phyloP scores from a whole-genome alignment of 2,797 vertebrate species.

The Gymnothorax reevesii region DNA sequence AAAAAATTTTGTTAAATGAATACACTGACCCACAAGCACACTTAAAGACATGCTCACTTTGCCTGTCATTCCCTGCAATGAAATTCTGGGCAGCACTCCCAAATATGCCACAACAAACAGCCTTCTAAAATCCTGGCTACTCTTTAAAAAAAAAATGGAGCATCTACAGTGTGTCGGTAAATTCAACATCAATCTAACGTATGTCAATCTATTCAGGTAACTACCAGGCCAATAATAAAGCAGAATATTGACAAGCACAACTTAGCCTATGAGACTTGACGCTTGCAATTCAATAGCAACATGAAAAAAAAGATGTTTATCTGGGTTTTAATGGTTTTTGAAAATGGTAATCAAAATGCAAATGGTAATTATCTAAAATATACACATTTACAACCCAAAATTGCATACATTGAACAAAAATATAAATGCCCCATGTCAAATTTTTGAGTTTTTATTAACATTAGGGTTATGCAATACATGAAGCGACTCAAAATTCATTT shows the following conservation, averaged over 20 bases:
- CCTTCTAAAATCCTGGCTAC: background rate
- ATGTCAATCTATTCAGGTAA: background rate
- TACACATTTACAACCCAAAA: too few relatives aligned
- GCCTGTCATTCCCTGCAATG: background rate
- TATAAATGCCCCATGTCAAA: too few relatives aligned
- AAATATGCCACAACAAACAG: background rate
- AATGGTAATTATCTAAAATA: too few relatives aligned
- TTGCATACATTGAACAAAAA: too few relatives aligned
- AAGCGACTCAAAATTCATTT: too few relatives aligned
- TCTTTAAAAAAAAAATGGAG: background rate
- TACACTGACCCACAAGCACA: constrained; percentile 2
- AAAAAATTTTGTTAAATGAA: background rate
- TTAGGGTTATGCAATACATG: too few relatives aligned
- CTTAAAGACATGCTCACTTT: background rate
- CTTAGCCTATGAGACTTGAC: background rate
- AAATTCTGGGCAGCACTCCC: constrained; percentile 51
- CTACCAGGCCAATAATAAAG: background rate
- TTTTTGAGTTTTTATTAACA: too few relatives aligned
- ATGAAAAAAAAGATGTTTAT: too few relatives aligned
- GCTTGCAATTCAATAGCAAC: too few relatives aligned
- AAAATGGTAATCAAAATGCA: too few relatives aligned
- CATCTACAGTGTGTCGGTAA: background rate
- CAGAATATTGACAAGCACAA: background rate
- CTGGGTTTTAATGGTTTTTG: too few relatives aligned
- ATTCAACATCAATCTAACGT: background rate